A percentile compares a stretch with the other conserved stretches of the same genome.
Conservation (phyloP, 2,888 invertebrate genomes). For the Heliconius aoede region DNA sequence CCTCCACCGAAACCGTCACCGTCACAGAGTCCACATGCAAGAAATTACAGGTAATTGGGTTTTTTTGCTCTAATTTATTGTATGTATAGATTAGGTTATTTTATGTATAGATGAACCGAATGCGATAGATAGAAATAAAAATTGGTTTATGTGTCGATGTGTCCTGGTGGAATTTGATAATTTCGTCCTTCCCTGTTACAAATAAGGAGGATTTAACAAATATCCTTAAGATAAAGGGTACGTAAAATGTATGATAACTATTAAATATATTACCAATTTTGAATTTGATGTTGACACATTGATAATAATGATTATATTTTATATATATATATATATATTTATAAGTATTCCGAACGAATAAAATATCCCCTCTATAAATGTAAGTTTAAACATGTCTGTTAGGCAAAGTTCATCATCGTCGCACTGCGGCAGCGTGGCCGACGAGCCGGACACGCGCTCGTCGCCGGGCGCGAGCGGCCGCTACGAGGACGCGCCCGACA, state of each 20-base stretch:
- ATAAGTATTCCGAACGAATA: neutral
- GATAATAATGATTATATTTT: neutral
- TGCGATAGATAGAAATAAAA: neutral
- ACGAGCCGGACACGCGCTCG: constrained; percentile 80
- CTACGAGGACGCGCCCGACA: constrained; percentile 77
- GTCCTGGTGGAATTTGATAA: neutral
- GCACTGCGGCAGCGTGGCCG: constrained; percentile 79
- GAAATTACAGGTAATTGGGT: constrained; percentile 79
- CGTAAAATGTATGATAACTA: neutral
- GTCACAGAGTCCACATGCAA: constrained; percentile 81
- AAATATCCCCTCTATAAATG: neutral
- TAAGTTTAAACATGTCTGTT: constrained; percentile 33
- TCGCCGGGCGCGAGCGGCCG: constrained; percentile 79
- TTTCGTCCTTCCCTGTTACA: neutral
- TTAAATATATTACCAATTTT: neutral
- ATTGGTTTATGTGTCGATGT: neutral
- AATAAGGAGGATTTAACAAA: neutral
- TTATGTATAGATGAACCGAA: too few species aligned
- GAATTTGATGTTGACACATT: neutral
- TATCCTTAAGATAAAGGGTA: too few species aligned
- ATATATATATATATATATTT: too few species aligned
- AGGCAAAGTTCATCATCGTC: constrained; percentile 82
- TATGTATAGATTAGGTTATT: too few species aligned
- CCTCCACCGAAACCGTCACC: constrained; percentile 80
- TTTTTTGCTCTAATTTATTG: too few species aligned